phyloP scores from a whole-genome alignment of 2,113 vertebrate genomes.

The Gnathonemus echidnorhynchus region DNA sequence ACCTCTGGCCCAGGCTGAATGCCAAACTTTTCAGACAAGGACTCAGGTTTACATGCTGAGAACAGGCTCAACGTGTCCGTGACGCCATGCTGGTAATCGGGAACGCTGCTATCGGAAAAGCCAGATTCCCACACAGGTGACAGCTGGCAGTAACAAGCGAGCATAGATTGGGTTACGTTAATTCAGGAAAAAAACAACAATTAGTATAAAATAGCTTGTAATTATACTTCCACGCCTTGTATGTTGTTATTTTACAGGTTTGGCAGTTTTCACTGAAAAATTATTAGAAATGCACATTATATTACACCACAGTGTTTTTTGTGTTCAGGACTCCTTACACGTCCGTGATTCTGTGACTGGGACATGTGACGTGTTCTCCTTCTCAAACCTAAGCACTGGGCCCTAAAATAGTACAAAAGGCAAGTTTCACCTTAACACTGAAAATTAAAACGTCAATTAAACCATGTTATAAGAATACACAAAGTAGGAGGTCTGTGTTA shows the following conservation, averaged over 20 bases:
- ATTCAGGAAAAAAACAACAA: not conserved
- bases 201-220: not conserved
- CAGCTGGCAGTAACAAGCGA: slow-evolving; percentile 42
- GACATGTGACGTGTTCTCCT: slow-evolving; percentile 49
- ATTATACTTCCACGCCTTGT: not conserved
- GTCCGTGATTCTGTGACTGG: slow-evolving; percentile 41
- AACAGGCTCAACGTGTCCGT: slow-evolving; percentile 36
- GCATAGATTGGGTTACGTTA: not conserved
- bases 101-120: slow-evolving; percentile 47
- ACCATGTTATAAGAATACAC: not conserved
- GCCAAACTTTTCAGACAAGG: slow-evolving; percentile 38
- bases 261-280: not conserved
- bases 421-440: slow-evolving; percentile 6
- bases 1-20: slow-evolving; percentile 26
- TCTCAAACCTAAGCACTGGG: slow-evolving; percentile 44
- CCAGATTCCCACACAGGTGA: slow-evolving; percentile 58
- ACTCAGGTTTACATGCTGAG: slow-evolving; percentile 42
- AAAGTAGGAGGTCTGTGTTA: not conserved
- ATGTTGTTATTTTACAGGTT: not conserved
- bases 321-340: slow-evolving; percentile 44
- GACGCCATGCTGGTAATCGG: slow-evolving; percentile 43
- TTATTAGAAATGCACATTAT: not conserved
- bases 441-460: not conserved
- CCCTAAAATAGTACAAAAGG: slow-evolving; percentile 41
- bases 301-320: not conserved